Evolutionary conservation across 35 echinoderm and acorn worm species (phyloP).

Genomic region (Diadema setosum): DNA sequence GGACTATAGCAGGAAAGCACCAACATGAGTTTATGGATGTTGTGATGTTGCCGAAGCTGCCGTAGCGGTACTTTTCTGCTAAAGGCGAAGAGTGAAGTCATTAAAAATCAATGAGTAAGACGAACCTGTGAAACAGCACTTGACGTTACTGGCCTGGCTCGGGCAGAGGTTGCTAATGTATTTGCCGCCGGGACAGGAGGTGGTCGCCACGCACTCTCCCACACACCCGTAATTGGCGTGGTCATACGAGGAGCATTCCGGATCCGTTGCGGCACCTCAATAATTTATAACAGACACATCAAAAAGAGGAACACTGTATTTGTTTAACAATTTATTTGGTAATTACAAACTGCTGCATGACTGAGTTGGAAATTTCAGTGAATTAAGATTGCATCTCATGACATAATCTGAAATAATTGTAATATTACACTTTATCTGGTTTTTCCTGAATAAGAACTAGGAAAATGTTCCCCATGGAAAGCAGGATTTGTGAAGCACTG

Average conservation of each 20-base stretch:
- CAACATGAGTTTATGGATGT: neutral
- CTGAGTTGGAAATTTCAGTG: too few species aligned
- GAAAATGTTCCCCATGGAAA: too few species aligned
- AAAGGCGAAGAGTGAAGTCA: neutral
- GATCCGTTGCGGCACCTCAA: slow-evolving; percentile 24
- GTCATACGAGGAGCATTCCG: slow-evolving; percentile 38
- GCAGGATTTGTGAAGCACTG: too few species aligned
- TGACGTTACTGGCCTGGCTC: slow-evolving; percentile 6
- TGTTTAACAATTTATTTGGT: too few species aligned
- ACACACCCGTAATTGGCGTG: slow-evolving; percentile 15
- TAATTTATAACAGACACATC: too few species aligned
- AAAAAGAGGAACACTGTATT: too few species aligned
- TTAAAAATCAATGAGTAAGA: neutral
- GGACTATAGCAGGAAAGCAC: too few species aligned
- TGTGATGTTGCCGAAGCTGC: neutral
- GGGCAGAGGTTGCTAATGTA: slow-evolving; percentile 66
- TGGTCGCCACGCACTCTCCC: slow-evolving; percentile 34
- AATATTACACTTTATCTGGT: too few species aligned
- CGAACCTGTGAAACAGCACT: slow-evolving; percentile 67
- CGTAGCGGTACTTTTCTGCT: neutral
- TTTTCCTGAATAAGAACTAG: too few species aligned
- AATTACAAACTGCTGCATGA: too few species aligned
- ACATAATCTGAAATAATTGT: too few species aligned
- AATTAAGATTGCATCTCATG: too few species aligned
- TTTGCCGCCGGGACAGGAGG: slow-evolving; percentile 6